Percentiles rank a stretch among this genome's conserved stretches.
These are phyloP conservation scores for Myiothlypis chrysogaster DNA, from an alignment of 2,797 vertebrate species.

Conservation along the genomic window DNA sequence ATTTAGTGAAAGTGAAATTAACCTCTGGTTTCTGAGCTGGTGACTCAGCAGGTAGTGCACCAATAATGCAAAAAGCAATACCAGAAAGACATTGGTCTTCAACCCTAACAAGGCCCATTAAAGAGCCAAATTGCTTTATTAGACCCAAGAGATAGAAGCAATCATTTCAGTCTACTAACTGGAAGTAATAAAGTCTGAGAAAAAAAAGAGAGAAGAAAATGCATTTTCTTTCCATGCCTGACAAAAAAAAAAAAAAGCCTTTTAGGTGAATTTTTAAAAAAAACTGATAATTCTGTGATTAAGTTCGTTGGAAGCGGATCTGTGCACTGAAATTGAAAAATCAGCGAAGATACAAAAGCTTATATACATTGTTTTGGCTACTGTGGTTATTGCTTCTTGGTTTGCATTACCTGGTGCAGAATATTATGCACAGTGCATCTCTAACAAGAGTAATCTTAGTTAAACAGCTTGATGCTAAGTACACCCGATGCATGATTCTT, in stretches of 20 bases:
- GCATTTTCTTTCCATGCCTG: neutral
- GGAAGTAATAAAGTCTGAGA: constrained; percentile 62
- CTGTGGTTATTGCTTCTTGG: neutral
- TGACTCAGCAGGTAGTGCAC: constrained; percentile 76
- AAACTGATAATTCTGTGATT: neutral
- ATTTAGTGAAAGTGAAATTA: constrained; percentile 79
- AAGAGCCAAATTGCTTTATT: constrained; percentile 73
- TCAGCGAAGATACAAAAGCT: neutral
- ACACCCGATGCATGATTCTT: neutral
- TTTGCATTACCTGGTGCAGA: neutral
- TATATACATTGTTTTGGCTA: neutral
- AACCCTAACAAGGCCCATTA: constrained; percentile 73
- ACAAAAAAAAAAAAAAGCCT: neutral
- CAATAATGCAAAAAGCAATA: constrained; percentile 62
- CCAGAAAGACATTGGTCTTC: constrained; percentile 69
- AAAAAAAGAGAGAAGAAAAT: neutral
- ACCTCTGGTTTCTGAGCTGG: constrained; percentile 70
- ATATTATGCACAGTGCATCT: neutral
- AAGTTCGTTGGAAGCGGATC: neutral
- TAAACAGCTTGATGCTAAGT: constrained; percentile 44
- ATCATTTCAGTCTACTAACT: constrained; percentile 69
- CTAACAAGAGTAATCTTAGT: neutral
- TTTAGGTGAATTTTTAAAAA: neutral
- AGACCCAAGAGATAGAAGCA: constrained; percentile 68
- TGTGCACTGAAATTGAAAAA: neutral